Base-by-base conservation (phyloP, 2,888 invertebrate genomes). In the Harpagoxenus sublaevis region DNA sequence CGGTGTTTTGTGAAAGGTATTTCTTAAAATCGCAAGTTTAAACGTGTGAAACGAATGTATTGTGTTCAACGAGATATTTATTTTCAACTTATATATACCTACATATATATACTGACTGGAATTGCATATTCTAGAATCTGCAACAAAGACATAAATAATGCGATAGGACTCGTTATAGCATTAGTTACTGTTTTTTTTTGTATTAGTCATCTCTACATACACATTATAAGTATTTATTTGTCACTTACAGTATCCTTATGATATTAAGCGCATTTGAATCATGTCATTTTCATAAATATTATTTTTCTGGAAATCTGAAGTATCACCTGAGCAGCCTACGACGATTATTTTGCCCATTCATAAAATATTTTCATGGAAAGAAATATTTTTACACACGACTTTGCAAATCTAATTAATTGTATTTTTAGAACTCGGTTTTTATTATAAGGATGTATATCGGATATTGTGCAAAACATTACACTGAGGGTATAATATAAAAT, bases 201-300 rank as follows among this genome's bases (percentile, higher is more conserved):
- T 35, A 77, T 87, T 88, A 88, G 77, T 90, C 79, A 84, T 48
- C 65, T 35, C 35, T 57, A 87, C 48, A 68, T 81, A 68, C 60
- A 66, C 66, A 63, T 86, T n/a, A 73, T 18, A 73, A 78, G 57
- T 88, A 89, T 89, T 89, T 89, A 89, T 89, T 89, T 90, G 81
- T 89, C 87, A 89, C 68, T 84, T 77, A 84, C 84, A 88, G 86
- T 89, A 90, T 83, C 88, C 82, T 90, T 79, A 77, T 86, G 77
- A 85, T 63, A 70, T 87, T 85, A 87, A 85, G 78, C 83, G 84
- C 89, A 87, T 90, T 87, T 89, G 81, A 83, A 86, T 89, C 79
- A 70, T 85, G 55, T 89, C 79, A 90, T 83, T 83, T 57, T 82
- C 81, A 74, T 74, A 79, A 60, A 39, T 78, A 48, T 84, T 77